These are phyloP conservation scores for Eulacestoma nigropectus DNA, from an alignment of 2,113 vertebrate genomes.

Conservation along the genomic window DNA sequence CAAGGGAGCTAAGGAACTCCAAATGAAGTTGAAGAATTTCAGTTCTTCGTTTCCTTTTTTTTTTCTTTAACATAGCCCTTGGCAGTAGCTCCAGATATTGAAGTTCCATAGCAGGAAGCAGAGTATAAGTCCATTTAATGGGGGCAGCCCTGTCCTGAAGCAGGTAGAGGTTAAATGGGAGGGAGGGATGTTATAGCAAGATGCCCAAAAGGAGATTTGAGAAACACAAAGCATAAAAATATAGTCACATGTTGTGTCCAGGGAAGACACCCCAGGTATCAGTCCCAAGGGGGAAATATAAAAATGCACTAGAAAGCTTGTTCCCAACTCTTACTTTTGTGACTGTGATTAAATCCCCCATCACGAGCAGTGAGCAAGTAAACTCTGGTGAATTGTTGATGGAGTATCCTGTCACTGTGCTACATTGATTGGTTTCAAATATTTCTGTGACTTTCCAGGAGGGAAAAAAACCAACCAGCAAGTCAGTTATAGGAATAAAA, in stretches of 20 bases:
- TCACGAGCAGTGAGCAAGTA: background rate
- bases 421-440: background rate
- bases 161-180: background rate
- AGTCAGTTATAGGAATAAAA: background rate
- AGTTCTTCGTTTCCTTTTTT: background rate
- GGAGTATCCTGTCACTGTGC: background rate
- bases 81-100: background rate
- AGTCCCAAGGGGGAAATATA: background rate
- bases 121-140: background rate
- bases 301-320: background rate
- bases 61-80: background rate
- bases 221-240: background rate
- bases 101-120: background rate
- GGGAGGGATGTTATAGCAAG: background rate
- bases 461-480: background rate
- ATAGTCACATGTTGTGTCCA: background rate
- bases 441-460: background rate
- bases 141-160: background rate
- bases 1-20: background rate
- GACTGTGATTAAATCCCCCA: background rate
- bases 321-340: background rate
- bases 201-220: background rate
- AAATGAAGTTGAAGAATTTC: background rate
- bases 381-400: background rate
- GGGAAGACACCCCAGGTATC: background rate